These are phyloP conservation scores for Corythoichthys haematopterus DNA, from an alignment of 2,113 vertebrate species.

Conservation along the genomic window DNA sequence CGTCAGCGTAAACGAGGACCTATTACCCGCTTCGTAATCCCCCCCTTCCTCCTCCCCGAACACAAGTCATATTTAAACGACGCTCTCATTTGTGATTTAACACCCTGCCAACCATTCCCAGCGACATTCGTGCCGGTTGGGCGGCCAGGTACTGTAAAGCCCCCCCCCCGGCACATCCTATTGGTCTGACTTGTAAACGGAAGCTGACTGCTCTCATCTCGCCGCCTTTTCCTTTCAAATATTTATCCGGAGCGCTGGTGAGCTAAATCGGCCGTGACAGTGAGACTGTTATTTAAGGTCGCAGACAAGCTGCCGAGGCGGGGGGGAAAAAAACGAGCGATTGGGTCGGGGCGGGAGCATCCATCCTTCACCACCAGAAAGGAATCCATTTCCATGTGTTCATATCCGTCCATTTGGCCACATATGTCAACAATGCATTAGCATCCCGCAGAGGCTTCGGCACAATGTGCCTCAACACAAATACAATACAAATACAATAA, in stretches of 20 bases:
- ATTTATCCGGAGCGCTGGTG: conserved; percentile 66
- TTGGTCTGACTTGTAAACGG: conserved; percentile 68
- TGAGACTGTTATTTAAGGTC: conserved; percentile 76
- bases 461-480: conserved; percentile 33
- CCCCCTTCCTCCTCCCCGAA: conserved; percentile 46
- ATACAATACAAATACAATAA: conserved; percentile 12
- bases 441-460: conserved; percentile 43
- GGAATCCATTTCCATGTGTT: conserved; percentile 73
- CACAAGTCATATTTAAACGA: conserved; percentile 63
- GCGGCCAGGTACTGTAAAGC: conserved; percentile 62
- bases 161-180: conserved; percentile 33
- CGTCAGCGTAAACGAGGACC: conserved; percentile 44
- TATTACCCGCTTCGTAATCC: conserved; percentile 69
- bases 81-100: conserved; percentile 69
- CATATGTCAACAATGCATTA: conserved; percentile 57
- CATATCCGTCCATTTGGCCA: conserved; percentile 59
- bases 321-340: conserved; percentile 1
- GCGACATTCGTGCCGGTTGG: conserved; percentile 61
- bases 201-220: conserved; percentile 68
- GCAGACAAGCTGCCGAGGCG: conserved; percentile 58
- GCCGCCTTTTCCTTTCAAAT: conserved; percentile 71
- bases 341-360: conserved; percentile 1
- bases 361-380: conserved; percentile 56
- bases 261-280: conserved; percentile 73
- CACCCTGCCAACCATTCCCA: conserved; percentile 51